Conservation (phyloP, 35 echinoderm and acorn worm genomes). For the Acanthaster planci region DNA sequence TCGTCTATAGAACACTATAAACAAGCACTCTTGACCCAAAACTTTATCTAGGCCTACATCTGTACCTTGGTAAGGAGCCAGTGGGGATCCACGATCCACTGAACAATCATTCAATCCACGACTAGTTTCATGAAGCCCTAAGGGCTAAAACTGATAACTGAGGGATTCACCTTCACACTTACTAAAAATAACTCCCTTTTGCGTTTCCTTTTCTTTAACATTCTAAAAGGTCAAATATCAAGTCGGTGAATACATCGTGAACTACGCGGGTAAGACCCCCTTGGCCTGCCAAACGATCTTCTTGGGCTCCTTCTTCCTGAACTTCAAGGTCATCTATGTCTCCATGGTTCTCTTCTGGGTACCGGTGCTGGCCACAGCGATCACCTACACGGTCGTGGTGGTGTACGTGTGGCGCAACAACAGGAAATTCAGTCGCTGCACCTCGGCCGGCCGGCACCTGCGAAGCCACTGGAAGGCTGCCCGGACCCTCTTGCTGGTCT, state of each 20-base stretch:
- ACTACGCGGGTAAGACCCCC: conserved; percentile 31
- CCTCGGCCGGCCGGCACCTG: not conserved
- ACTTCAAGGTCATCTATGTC: conserved; percentile 67
- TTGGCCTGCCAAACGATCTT: conserved; percentile 46
- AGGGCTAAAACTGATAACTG: no score
- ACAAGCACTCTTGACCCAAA: no score
- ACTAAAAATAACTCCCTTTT: not conserved
- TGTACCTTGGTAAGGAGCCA: no score
- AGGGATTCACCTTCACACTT: no score
- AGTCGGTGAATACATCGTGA: not conserved
- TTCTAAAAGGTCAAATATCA: conserved; percentile 34
- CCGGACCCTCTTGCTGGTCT: conserved; percentile 60
- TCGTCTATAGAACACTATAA: no score
- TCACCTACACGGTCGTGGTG: conserved; percentile 51
- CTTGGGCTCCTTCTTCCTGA: conserved; percentile 18
- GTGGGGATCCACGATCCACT: no score
- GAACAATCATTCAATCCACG: no score
- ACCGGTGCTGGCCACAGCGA: conserved; percentile 48
- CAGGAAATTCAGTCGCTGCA: conserved; percentile 27
- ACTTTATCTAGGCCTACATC: no score
- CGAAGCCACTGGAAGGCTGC: conserved; percentile 80
- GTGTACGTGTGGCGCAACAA: conserved; percentile 49
- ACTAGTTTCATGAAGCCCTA: no score
- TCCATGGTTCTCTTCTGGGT: conserved; percentile 61
- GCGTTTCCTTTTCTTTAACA: not conserved